These are phyloP conservation scores for Tapera naevia DNA, from an alignment of 2,797 vertebrate species.

Conservation along the genomic window DNA sequence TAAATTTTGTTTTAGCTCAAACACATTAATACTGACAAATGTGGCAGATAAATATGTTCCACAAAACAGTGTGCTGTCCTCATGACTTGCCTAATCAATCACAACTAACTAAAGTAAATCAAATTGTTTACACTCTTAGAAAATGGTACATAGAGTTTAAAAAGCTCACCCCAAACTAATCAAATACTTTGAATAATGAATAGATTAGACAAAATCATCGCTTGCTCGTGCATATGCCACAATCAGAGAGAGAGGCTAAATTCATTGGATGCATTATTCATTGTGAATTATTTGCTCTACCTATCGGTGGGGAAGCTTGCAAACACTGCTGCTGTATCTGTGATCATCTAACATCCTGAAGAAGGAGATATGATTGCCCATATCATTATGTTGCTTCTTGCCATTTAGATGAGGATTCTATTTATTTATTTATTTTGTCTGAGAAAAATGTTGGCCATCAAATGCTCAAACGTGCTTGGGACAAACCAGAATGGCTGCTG, in stretches of 20 bases:
- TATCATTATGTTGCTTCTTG: background rate
- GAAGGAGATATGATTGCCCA: constrained; percentile 54
- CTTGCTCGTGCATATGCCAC: background rate
- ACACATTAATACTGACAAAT: background rate
- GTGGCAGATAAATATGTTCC: background rate
- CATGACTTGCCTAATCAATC: background rate
- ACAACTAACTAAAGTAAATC: background rate
- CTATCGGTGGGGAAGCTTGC: constrained; percentile 44
- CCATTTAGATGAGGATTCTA: background rate
- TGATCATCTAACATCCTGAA: constrained; percentile 39
- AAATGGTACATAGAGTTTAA: background rate
- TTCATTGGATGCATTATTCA: constrained; percentile 67
- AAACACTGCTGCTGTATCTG: constrained; percentile 34
- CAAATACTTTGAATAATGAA: constrained; percentile 55
- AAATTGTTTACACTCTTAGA: background rate
- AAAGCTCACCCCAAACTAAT: constrained; percentile 48
- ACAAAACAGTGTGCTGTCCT: background rate
- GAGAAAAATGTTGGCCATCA: constrained; percentile 16
- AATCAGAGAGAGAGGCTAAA: constrained; percentile 40
- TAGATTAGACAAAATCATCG: constrained; percentile 38
- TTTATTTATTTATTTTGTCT: background rate
- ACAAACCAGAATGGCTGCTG: background rate
- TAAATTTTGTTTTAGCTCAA: background rate
- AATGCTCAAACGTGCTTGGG: background rate
- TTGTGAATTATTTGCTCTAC: constrained; percentile 42